These are phyloP conservation scores for Brachyhypopomus gauderio DNA, from an alignment of 2,113 vertebrate genomes.

Conservation along the genomic window DNA sequence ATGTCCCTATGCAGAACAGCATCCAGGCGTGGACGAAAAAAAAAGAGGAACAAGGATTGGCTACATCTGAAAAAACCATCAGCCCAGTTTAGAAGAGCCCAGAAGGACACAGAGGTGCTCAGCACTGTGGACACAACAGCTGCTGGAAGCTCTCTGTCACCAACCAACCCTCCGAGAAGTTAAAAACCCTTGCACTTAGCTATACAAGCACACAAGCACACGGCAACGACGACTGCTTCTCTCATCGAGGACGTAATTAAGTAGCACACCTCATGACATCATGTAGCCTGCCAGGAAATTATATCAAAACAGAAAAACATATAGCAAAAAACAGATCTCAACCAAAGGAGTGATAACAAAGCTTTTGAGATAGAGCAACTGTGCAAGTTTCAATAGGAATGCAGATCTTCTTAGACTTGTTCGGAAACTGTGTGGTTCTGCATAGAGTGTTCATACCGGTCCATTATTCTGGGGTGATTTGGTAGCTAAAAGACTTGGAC, in stretches of 20 bases:
- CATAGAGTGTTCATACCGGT: no score
- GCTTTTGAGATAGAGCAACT: background rate
- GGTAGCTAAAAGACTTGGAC: background rate
- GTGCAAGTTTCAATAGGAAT: background rate
- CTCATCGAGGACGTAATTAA: conserved; percentile 11
- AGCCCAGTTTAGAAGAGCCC: background rate
- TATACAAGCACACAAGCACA: background rate
- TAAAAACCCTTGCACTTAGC: background rate
- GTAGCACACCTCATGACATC: conserved; percentile 27
- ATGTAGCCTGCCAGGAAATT: conserved; percentile 25
- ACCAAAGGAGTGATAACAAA: background rate
- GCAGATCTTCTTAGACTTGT: background rate
- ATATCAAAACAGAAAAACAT: conserved; percentile 3
- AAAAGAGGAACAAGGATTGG: background rate
- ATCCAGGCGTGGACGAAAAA: background rate
- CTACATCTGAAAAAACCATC: conserved; percentile 27
- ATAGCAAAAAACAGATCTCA: background rate
- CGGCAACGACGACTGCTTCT: background rate
- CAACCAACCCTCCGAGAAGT: background rate
- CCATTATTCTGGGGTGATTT: no score
- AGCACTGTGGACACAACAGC: background rate
- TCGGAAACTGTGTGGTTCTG: background rate
- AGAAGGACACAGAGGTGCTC: background rate
- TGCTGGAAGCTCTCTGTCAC: conserved; percentile 8
- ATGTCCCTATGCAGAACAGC: background rate